Evolutionary conservation across 2,888 invertebrate genomes (phyloP).

Genomic region (Cynaeus angustus): DNA sequence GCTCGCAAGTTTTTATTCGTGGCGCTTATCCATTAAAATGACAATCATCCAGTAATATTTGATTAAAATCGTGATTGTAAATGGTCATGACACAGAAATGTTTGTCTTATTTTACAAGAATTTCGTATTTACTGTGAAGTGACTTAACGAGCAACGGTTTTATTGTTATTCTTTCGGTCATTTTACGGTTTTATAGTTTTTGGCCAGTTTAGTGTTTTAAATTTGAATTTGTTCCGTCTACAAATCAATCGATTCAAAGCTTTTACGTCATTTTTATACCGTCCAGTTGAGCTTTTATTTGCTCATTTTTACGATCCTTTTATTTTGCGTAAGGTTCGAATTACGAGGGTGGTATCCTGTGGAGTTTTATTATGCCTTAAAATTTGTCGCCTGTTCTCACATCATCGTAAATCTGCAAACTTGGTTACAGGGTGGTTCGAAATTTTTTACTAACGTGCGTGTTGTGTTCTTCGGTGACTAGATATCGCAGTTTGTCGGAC

Average conservation of each 20-base stretch:
- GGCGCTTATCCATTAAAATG: slow-evolving; percentile 11
- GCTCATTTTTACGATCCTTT: slow-evolving; percentile 31
- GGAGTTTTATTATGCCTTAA: slow-evolving; percentile 44
- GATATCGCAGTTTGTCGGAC: slow-evolving; percentile 56
- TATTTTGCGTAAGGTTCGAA: slow-evolving; percentile 46
- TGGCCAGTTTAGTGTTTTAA: slow-evolving; percentile 27
- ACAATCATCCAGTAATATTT: slow-evolving; percentile 16
- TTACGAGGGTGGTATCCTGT: slow-evolving; percentile 45
- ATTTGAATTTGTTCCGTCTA: slow-evolving; percentile 35
- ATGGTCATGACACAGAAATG: neutral
- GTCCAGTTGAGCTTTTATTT: slow-evolving; percentile 38
- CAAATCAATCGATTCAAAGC: slow-evolving; percentile 38
- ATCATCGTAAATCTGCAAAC: neutral
- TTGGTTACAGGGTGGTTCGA: too few species aligned
- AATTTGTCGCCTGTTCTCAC: slow-evolving; percentile 48
- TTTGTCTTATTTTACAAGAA: neutral
- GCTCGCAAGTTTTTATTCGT: slow-evolving; percentile 7
- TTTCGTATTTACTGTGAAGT: neutral
- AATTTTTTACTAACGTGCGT: slow-evolving; percentile 29
- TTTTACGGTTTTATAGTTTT: slow-evolving; percentile 31
- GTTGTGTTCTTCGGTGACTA: slow-evolving; percentile 54
- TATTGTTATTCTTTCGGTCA: slow-evolving; percentile 21
- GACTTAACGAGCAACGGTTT: slow-evolving; percentile 5
- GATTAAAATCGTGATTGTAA: slow-evolving; percentile 9
- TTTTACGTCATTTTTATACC: slow-evolving; percentile 36